phyloP scores from a whole-genome alignment of 2,797 vertebrate species.

The Oophaga sylvatica region DNA sequence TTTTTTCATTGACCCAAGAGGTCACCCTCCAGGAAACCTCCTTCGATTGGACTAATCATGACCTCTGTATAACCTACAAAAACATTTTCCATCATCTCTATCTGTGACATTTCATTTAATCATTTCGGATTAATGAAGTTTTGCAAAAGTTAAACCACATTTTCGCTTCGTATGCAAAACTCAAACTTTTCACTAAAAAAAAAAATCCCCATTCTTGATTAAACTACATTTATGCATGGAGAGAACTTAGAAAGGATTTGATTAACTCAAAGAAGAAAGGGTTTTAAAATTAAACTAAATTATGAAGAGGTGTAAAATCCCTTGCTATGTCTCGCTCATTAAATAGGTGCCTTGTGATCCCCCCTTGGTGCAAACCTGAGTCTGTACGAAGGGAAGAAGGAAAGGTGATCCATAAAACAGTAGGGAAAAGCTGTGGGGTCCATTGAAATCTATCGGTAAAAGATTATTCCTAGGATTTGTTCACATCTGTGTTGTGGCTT shows the following conservation, averaged over 20 bases:
- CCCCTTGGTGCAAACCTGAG: not conserved
- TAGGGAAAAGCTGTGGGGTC: not conserved
- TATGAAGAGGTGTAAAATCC: slow-evolving; percentile 41
- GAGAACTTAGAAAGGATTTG: slow-evolving; percentile 35
- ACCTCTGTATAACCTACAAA: not conserved
- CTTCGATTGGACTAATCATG: too few species aligned
- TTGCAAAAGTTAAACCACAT: not conserved
- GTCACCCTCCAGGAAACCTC: too few species aligned
- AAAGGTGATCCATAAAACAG: not conserved
- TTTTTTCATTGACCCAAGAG: too few species aligned
- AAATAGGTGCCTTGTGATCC: not conserved
- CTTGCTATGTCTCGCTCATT: slow-evolving; percentile 9
- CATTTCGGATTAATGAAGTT: not conserved
- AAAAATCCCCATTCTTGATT: slow-evolving; percentile 8
- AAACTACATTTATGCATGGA: slow-evolving; percentile 22
- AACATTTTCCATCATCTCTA: not conserved
- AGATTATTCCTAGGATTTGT: too few species aligned
- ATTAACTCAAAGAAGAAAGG: slow-evolving; percentile 39
- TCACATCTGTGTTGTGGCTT: too few species aligned
- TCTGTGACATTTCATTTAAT: not conserved
- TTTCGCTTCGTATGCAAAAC: slow-evolving; percentile 4
- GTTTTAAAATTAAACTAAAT: slow-evolving; percentile 42
- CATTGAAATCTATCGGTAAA: too few species aligned
- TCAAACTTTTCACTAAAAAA: slow-evolving; percentile 11
- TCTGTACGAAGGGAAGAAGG: not conserved